Base-by-base conservation (phyloP, 2,888 invertebrate species). In the Calliopum simillimum region DNA sequence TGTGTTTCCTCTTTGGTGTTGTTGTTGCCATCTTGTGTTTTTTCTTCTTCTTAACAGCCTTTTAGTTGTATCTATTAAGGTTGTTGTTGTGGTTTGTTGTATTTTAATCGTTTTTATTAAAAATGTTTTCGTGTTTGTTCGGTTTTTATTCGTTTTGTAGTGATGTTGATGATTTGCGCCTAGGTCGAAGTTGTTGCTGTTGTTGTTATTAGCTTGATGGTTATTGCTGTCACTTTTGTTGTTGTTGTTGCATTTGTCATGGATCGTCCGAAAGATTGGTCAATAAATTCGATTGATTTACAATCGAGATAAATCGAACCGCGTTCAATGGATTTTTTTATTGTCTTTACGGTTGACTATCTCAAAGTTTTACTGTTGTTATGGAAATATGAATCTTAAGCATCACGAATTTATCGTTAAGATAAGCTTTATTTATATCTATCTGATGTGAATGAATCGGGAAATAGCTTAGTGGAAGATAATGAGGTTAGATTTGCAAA, bases 81-180 rank as follows among this genome's bases (percentile, higher is more conserved):
- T 33, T 33, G 33, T 33, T 33, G 8, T 6, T 33, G 23, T 8
- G 14, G 25, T 14, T 19, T 23, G 12, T 14, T 33, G 13, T 16
- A 58, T 49, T 49, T 51, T 25, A 46, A 46, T 56, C 33, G 58
- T n/a, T 69, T 69, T 56, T 63, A 49, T 61, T 59, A 56, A 19
- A 61, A 74, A 74, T 75, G 74, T 70, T 71, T 74, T 73, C 74
- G 67, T 71, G 73, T 73, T 75, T 71, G 70, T 71, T 75, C 66
- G 73, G 62, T 71, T 76, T 78, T 76, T 73, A 79, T 79, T 79
- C 78, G 72, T 76, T 75, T n/a, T 79, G 76, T 41, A 75, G 59
- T 74, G 72, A 64, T 75, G 73, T 73, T 71, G 49, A 71, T 71
- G 72, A 71, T 71, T 77, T 77, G 73, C 72, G 75, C 75, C 73